phyloP scores from a whole-genome alignment of 2,113 vertebrate genomes.

The Mohoua ochrocephala region DNA sequence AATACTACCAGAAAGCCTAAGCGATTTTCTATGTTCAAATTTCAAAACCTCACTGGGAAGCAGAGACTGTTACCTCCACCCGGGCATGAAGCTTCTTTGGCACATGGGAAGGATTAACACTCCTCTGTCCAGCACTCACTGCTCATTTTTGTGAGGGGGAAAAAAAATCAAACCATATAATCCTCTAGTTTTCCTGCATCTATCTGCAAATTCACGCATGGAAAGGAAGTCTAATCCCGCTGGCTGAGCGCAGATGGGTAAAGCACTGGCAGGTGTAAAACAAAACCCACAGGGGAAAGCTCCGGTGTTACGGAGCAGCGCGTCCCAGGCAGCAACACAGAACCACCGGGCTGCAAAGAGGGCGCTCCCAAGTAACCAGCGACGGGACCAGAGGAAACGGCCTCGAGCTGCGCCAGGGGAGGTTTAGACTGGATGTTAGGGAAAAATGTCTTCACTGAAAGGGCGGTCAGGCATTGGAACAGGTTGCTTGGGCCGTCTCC shows the following conservation, averaged over 20 bases:
- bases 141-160: background rate
- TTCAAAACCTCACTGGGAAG: background rate
- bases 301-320: rapidly evolving
- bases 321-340: rapidly evolving
- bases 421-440: background rate
- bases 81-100: no score
- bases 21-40: background rate
- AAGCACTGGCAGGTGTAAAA: background rate
- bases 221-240: background rate
- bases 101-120: background rate
- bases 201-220: background rate
- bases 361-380: background rate
- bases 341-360: no score
- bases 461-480: background rate
- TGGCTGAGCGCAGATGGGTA: no score
- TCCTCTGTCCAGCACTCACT: background rate
- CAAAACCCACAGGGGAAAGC: background rate
- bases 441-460: background rate
- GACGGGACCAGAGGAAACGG: background rate
- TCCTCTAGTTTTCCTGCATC: background rate
- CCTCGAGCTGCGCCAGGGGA: background rate
- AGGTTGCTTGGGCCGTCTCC: background rate
- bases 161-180: background rate
- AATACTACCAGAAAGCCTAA: background rate
- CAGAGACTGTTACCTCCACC: background rate